These are phyloP conservation scores for Eumacrocentrus americanus DNA, from an alignment of 2,888 invertebrate genomes.

Conservation along the genomic window DNA sequence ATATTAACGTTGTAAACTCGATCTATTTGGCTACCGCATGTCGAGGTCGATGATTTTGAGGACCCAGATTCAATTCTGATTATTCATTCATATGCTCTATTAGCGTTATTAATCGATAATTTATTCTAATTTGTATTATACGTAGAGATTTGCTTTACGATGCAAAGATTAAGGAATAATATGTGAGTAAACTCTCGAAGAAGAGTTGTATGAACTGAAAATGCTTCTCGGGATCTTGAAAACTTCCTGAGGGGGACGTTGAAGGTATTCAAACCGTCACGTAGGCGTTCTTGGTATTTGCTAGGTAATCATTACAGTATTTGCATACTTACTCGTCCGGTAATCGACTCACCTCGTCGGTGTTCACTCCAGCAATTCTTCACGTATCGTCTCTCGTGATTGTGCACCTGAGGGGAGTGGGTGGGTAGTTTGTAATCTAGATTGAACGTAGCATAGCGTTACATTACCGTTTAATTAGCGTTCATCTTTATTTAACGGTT, in stretches of 20 bases:
- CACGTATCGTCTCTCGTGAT: slow-evolving; percentile 16
- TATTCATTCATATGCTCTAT: neutral
- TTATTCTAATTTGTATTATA: too few relatives aligned
- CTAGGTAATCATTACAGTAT: slow-evolving; percentile 24
- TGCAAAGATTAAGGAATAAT: neutral
- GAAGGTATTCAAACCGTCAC: slow-evolving; percentile 15
- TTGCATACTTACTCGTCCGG: slow-evolving; percentile 24
- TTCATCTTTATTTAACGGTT: slow-evolving; percentile 43
- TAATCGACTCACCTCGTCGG: slow-evolving; percentile 23
- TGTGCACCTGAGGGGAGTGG: slow-evolving; percentile 3
- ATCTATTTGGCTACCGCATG: neutral
- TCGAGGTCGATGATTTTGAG: neutral
- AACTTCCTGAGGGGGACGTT: neutral
- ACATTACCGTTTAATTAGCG: slow-evolving; percentile 36
- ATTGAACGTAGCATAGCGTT: slow-evolving; percentile 8
- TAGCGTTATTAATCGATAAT: neutral
- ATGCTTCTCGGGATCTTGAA: neutral
- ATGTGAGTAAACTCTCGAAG: neutral
- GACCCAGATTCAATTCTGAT: neutral
- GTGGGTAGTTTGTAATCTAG: slow-evolving; percentile 13
- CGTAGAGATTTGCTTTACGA: too few relatives aligned
- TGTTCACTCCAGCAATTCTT: slow-evolving; percentile 19
- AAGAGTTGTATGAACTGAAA: neutral
- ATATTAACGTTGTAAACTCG: neutral
- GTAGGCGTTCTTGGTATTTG: slow-evolving; percentile 23